Conservation (phyloP, 2,888 invertebrate genomes). For the Acronicta aceris region DNA sequence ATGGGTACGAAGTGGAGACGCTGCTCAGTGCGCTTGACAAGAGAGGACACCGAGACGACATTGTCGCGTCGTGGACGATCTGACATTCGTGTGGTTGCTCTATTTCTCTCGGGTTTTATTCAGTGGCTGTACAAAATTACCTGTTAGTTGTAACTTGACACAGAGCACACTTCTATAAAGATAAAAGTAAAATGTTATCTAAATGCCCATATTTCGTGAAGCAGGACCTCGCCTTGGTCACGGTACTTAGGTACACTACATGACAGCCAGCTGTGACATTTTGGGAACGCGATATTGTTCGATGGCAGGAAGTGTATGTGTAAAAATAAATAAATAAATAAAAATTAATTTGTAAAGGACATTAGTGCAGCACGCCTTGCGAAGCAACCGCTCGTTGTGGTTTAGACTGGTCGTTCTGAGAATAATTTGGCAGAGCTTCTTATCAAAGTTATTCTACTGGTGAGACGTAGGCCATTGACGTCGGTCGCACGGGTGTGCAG, state of each 20-base stretch:
- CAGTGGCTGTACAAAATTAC: too few relatives aligned
- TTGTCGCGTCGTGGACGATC: too few relatives aligned
- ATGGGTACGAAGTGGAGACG: neutral
- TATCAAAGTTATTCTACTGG: neutral
- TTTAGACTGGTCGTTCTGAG: slow-evolving; percentile 6
- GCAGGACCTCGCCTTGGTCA: slow-evolving; percentile 42
- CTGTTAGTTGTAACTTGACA: too few relatives aligned
- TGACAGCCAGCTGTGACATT: slow-evolving; percentile 40
- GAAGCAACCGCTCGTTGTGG: slow-evolving; percentile 7
- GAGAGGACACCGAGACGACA: neutral
- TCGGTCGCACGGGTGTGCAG: too few relatives aligned
- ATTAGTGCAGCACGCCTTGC: slow-evolving; percentile 18
- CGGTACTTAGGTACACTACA: slow-evolving; percentile 37
- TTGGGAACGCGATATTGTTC: slow-evolving; percentile 37
- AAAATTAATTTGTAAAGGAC: slow-evolving; percentile 51
- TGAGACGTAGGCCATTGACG: neutral
- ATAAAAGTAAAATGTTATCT: slow-evolving; percentile 9
- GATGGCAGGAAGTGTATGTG: slow-evolving; percentile 49
- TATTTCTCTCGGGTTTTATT: too few relatives aligned
- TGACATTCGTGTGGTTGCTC: neutral
- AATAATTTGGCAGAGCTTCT: slow-evolving; percentile 7
- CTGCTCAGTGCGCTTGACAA: neutral
- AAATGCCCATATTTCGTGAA: slow-evolving; percentile 6
- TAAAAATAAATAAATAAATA: too few relatives aligned
- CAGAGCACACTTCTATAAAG: neutral